Base-by-base conservation (phyloP, 2,888 invertebrate species). In the Erebia palarica region DNA sequence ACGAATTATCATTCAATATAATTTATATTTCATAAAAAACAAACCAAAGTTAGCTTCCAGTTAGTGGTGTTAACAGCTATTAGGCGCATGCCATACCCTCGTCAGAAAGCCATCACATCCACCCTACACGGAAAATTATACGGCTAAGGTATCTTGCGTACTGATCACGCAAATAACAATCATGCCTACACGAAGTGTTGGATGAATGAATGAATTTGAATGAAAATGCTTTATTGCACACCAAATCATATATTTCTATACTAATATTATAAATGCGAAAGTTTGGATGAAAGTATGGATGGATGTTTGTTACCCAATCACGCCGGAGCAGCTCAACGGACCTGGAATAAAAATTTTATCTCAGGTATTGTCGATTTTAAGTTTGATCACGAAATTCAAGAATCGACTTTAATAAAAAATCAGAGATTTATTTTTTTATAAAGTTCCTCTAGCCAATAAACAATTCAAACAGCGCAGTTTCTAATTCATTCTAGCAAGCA, bases 31-130 rank as follows among this genome's bases (percentile, higher is more conserved):
- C 18, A 55, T 55, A 16, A 18, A 55, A 55, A 10, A 55, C 55
- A 55, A 18, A 55, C 55, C 55, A 18, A 10, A 55, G 36, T 73
- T 72, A 74, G 47, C 51, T 68, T 69, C 61, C 69, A 69, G 65
- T 44, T 57, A 44, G 51, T 55, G 70, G 72, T 69, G 69, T 75
- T 75, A 68, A 67, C 66, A 61, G 78, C 79, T 76, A 84, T 84
- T 84, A 82, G 61, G 73, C 73, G 72, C 86, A 86, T 85, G 86
- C 85, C 73, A 86, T 80, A 78, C 78, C 79, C 81, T 85, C 86
- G 78, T 86, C 85, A 86, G 74, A 82, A 86, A 81, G 66, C 68
- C 75, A 75, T 76, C 70, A 74, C 53, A 47, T n/a, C 44, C 44
- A 68, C 71, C 69, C 64, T 42, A 49, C 64, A 42, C 53, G 66